Base-by-base conservation (phyloP, 2,797 vertebrate species). In the Pseudochromis fuscus region DNA sequence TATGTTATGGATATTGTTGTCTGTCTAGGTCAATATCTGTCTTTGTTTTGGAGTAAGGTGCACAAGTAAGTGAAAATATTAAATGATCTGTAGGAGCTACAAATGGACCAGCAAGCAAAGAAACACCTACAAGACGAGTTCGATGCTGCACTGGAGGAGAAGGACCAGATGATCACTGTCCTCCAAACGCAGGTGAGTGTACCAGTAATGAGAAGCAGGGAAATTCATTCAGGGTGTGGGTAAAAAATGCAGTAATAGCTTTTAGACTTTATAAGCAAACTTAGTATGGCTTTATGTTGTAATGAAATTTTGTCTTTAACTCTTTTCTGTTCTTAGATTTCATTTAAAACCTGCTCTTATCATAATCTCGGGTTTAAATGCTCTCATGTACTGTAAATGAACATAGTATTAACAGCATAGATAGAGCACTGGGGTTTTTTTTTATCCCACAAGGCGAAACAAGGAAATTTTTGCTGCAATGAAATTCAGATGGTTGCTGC, bases 21-120 rank as follows among this genome's bases (percentile, higher is more conserved):
- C 16, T 35, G 18, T 70, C 19, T n/a, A n/a, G 18, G 5, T 67
- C 33, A 49, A 19, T 52, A 31, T 65, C 0, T 56, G 16, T 44
- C 15, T 50, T 51, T 30, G 0, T 11, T 57, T 62, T 59, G 13
- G 33, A 63, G 12, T 5, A 67, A 35, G 8, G 25, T 71, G 46
- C 19, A 5, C 0, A 0, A 33, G 9, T 50, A 7, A 48, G 11
- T 82, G 10, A 81, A 51, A 9, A 18, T 53, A 24, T 19, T 46
- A 1, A 66, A 76, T 80, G 3, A 23, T 70, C 10, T 75, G 1
- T 60, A 99, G 98, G 98, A 99, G 84, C 95, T 99, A 15, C 97
- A 99, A 51, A 98, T 99, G 97, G 97, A 98, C 90, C 97, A 99
- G 65, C 96, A 98, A 85, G 96, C 97, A 35, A 99, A 99, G 90